Conservation (phyloP, 2,888 invertebrate genomes). For the Dimorphilus gyrociliatus region DNA sequence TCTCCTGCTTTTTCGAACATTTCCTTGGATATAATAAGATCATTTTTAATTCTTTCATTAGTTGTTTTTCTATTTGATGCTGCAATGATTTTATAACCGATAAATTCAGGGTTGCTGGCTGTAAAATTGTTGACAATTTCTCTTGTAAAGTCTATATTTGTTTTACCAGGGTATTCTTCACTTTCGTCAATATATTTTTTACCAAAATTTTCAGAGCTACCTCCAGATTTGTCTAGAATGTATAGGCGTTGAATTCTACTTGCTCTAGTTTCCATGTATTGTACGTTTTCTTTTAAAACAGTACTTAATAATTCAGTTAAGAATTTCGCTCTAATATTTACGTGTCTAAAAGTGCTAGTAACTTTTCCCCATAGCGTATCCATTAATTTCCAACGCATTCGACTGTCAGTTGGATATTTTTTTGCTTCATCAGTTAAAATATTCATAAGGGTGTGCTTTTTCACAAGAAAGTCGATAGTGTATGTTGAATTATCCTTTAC, state of each 20-base stretch:
- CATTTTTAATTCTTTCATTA: too few relatives aligned
- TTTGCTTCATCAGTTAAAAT: neutral
- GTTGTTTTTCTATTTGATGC: neutral
- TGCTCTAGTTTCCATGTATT: slow-evolving; percentile 9
- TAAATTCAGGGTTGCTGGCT: slow-evolving; percentile 6
- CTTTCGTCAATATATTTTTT: slow-evolving; percentile 2
- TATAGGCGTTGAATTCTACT: slow-evolving; percentile 7
- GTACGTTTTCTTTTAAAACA: slow-evolving; percentile 9
- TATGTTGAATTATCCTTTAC: too few relatives aligned
- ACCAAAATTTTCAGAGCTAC: slow-evolving; percentile 5
- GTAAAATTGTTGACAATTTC: slow-evolving; percentile 2
- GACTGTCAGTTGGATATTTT: slow-evolving; percentile 8
- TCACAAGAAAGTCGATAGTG: too few relatives aligned
- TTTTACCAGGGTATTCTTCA: slow-evolving; percentile 5
- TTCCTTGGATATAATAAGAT: too few relatives aligned
- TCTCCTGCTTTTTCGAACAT: too few relatives aligned
- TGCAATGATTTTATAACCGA: slow-evolving; percentile 8
- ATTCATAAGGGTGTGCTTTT: neutral
- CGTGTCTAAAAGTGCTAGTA: too few relatives aligned
- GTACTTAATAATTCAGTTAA: slow-evolving; percentile 8
- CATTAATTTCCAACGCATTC: slow-evolving; percentile 8
- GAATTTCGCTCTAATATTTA: too few relatives aligned
- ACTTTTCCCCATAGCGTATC: slow-evolving; percentile 8
- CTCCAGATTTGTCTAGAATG: slow-evolving; percentile 2
- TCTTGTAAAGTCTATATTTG: slow-evolving; percentile 6